These are phyloP conservation scores for Halocaridina rubra DNA, from an alignment of 2,888 invertebrate species.

Conservation along the genomic window DNA sequence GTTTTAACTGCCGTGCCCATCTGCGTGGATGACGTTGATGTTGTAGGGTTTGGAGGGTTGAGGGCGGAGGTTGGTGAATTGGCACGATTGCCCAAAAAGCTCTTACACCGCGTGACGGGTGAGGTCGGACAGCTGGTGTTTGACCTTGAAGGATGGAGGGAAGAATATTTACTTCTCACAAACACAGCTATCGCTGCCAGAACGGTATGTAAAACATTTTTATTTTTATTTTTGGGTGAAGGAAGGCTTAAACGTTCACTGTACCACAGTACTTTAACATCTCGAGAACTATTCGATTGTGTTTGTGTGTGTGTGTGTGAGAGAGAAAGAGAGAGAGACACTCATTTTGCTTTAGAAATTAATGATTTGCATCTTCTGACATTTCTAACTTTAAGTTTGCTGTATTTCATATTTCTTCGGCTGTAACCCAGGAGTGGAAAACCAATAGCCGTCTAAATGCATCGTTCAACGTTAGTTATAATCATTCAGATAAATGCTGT, in stretches of 20 bases:
- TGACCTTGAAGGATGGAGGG: slow-evolving; percentile 60
- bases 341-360: too few relatives aligned
- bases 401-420: background rate
- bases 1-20: slow-evolving; percentile 1
- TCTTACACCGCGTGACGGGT: slow-evolving; percentile 52
- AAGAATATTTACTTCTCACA: slow-evolving; percentile 56
- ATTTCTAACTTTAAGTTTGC: background rate
- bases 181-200: slow-evolving; percentile 40
- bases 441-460: too few relatives aligned
- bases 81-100: slow-evolving; percentile 49
- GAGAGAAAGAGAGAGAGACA: too few relatives aligned
- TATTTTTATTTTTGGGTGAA: too few relatives aligned
- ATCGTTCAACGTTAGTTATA: too few relatives aligned
- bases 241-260: too few relatives aligned
- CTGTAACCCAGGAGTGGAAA: background rate
- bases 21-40: background rate
- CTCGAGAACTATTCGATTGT: too few relatives aligned
- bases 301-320: too few relatives aligned
- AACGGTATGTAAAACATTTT: slow-evolving; percentile 46
- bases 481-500: too few relatives aligned
- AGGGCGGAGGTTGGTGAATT: slow-evolving; percentile 58
- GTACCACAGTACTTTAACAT: too few relatives aligned
- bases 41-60: slow-evolving; percentile 34
- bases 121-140: slow-evolving; percentile 62
- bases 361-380: background rate